Evolutionary conservation across 2,113 vertebrate species (phyloP).

Genomic region (Picathartes gymnocephalus): DNA sequence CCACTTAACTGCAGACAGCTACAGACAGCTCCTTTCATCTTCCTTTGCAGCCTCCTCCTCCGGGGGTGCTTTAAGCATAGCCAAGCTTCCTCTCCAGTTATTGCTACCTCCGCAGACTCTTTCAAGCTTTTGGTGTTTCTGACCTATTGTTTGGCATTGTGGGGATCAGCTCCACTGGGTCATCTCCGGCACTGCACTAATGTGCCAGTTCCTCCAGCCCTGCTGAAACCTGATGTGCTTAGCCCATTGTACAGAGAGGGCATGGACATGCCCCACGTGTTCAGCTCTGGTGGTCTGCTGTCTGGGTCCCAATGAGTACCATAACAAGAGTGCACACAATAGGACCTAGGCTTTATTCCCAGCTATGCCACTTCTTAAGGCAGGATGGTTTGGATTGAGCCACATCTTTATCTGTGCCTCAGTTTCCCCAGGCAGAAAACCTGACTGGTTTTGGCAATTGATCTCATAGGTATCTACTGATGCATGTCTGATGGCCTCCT

Average conservation of each 20-base stretch:
- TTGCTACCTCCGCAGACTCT: background rate
- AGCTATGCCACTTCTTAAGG: background rate
- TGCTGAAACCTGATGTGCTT: background rate
- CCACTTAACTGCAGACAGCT: background rate
- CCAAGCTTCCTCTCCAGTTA: background rate
- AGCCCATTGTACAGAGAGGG: background rate
- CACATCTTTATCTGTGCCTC: background rate
- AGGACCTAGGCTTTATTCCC: background rate
- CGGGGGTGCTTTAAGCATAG: background rate
- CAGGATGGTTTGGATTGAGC: background rate
- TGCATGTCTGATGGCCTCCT: background rate
- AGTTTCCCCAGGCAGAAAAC: background rate
- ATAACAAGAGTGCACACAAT: background rate
- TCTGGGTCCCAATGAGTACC: background rate
- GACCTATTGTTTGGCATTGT: background rate
- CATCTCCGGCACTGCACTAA: background rate
- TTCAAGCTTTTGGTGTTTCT: background rate
- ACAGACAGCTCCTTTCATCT: slow-evolving; percentile 9
- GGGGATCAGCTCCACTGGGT: background rate
- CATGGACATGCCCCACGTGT: background rate
- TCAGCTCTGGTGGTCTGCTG: background rate
- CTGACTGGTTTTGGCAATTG: background rate
- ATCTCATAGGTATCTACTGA: background rate
- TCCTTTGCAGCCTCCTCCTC: background rate
- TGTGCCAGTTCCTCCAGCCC: background rate